A percentile compares a stretch with the other conserved stretches of the same genome.
Conservation (phyloP, 2,888 invertebrate species). For the Sarcophaga subvicina region DNA sequence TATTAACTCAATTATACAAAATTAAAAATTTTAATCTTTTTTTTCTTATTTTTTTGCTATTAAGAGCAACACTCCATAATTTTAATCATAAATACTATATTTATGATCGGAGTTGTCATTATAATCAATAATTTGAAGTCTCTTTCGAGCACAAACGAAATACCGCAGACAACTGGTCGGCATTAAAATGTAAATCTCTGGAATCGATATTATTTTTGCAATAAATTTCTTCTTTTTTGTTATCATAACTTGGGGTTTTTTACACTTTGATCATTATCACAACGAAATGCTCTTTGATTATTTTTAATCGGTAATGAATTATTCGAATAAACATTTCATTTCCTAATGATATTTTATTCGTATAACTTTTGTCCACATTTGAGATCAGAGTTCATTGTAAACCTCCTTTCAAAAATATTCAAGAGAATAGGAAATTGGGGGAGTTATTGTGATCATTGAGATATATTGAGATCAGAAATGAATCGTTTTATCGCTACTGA, state of each 20-base stretch:
- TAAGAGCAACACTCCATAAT: neutral
- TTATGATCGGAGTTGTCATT: conserved; percentile 1
- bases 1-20: conserved; percentile 8
- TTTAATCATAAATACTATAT: conserved; percentile 7
- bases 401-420: too few relatives aligned
- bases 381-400: too few relatives aligned
- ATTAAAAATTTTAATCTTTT: too few relatives aligned
- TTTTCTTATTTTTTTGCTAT: neutral
- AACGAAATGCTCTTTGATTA: conserved; percentile 18
- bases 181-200: conserved; percentile 40
- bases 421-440: too few relatives aligned
- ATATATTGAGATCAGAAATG: too few relatives aligned
- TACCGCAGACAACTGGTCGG: conserved; percentile 31
- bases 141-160: neutral
- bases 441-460: too few relatives aligned
- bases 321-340: conserved; percentile 3
- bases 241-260: neutral
- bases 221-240: conserved; percentile 14
- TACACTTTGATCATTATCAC: conserved; percentile 7
- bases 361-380: too few relatives aligned
- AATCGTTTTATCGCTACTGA: too few relatives aligned
- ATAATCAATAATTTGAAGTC: conserved; percentile 7
- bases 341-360: neutral
- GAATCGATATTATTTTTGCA: conserved; percentile 24
- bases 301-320: conserved; percentile 18